Percentiles rank a stretch among this genome's conserved stretches.
Conservation (phyloP, 1,140 invertebrate species). For the Penaeus vannamei region DNA sequence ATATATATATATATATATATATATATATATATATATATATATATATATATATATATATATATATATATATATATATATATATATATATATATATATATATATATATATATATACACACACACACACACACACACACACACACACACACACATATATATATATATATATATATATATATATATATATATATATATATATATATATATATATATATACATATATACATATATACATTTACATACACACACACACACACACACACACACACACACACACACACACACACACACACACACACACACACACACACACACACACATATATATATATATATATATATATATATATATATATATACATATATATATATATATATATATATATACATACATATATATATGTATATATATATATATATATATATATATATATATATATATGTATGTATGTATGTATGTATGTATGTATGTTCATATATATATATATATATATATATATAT, state of each 20-base stretch:
- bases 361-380: slow-evolving; percentile 12
- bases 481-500: slow-evolving; percentile 12
- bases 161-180: slow-evolving; percentile 12
- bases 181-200: slow-evolving; percentile 22
- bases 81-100: slow-evolving; percentile 8
- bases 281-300: too few relatives aligned
- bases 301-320: not conserved
- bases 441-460: too few relatives aligned
- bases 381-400: slow-evolving; percentile 10
- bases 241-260: not conserved
- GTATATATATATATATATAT: not conserved
- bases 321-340: slow-evolving; percentile 6
- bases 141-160: not conserved
- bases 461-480: not conserved
- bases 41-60: not conserved
- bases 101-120: not conserved
- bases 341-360: slow-evolving; percentile 18
- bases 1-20: not conserved
- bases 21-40: not conserved
- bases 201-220: slow-evolving; percentile 6
- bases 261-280: not conserved
- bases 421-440: not conserved
- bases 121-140: too few relatives aligned
- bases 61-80: slow-evolving; percentile 6
- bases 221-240: not conserved